A percentile compares a stretch with the other conserved stretches of the same genome.
These are phyloP conservation scores for Acipenser transmontanus DNA, from an alignment of 2,797 vertebrate species.

Conservation along the genomic window DNA sequence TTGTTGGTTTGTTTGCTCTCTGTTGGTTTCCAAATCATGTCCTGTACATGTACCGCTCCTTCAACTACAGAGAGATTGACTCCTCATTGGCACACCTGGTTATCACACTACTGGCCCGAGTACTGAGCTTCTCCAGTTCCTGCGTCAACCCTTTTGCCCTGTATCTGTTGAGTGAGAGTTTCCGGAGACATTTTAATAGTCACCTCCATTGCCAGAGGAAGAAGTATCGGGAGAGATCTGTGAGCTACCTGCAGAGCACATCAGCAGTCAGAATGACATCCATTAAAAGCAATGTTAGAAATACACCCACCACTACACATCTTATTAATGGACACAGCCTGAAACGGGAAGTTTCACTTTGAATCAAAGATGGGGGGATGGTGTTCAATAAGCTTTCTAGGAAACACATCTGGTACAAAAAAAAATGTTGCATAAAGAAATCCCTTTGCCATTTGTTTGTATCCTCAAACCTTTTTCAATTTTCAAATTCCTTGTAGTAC, in stretches of 20 bases:
- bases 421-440: too few species aligned
- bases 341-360: conserved; percentile 72
- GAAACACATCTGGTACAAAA: too few species aligned
- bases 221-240: conserved; percentile 52
- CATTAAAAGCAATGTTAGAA: conserved; percentile 72
- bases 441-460: too few species aligned
- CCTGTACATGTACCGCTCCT: conserved; percentile 70
- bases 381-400: background rate
- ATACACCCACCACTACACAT: conserved; percentile 42
- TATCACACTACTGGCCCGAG: conserved; percentile 59
- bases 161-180: conserved; percentile 69
- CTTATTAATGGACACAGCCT: conserved; percentile 58
- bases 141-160: conserved; percentile 75
- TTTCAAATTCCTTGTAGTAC: too few species aligned
- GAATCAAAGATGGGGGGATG: conserved; percentile 24
- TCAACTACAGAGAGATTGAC: conserved; percentile 65
- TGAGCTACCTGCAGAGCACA: conserved; percentile 76
- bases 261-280: conserved; percentile 84
- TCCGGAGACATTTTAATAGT: conserved; percentile 68
- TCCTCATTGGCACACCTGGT: conserved; percentile 62
- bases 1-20: conserved; percentile 65
- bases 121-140: conserved; percentile 71
- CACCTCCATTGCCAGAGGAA: conserved; percentile 68
- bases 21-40: conserved; percentile 75
- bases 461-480: too few species aligned